A percentile compares a stretch with the other conserved stretches of the same genome.
Evolutionary conservation across 2,888 invertebrate species (phyloP).

Genomic region (Phaedon cochleariae): DNA sequence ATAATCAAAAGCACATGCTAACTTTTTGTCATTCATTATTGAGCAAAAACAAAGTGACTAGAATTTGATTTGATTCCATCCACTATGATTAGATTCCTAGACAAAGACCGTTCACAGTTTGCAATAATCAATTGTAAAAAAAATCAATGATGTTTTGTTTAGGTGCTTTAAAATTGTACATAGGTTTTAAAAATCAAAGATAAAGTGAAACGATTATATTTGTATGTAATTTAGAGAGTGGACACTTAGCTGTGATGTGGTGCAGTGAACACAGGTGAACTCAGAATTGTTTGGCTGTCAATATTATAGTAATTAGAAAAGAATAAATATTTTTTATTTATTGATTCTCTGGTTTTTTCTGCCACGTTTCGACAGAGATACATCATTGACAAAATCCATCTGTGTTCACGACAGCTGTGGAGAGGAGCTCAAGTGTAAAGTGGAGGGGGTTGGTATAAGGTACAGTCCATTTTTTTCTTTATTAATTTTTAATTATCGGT

Average conservation of each 20-base stretch:
- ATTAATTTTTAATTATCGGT: conserved; percentile 12
- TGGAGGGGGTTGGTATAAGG: conserved; percentile 81
- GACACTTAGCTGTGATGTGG: conserved; percentile 58
- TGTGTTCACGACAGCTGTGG: conserved; percentile 65
- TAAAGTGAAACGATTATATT: conserved; percentile 14
- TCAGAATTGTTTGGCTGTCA: conserved; percentile 43
- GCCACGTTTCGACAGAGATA: conserved; percentile 12
- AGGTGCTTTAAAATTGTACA: conserved; percentile 37
- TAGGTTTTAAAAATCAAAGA: conserved; percentile 37
- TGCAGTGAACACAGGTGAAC: conserved; percentile 61
- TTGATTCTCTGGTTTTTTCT: conserved; percentile 29
- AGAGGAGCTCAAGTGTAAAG: conserved; percentile 79
- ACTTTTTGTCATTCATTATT: no score
- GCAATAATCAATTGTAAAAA: conserved; percentile 17
- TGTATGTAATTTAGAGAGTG: conserved; percentile 29
- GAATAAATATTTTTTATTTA: conserved; percentile 36
- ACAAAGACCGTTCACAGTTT: not conserved
- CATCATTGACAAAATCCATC: conserved; percentile 51
- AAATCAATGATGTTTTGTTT: conserved; percentile 3
- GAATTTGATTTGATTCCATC: no score
- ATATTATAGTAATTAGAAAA: conserved; percentile 32
- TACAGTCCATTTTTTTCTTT: conserved; percentile 66
- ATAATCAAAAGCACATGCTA: no score
- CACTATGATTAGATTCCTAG: no score
- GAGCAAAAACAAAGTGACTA: no score